Conservation (phyloP, 2,113 vertebrate genomes). For the Cardinalis cardinalis region DNA sequence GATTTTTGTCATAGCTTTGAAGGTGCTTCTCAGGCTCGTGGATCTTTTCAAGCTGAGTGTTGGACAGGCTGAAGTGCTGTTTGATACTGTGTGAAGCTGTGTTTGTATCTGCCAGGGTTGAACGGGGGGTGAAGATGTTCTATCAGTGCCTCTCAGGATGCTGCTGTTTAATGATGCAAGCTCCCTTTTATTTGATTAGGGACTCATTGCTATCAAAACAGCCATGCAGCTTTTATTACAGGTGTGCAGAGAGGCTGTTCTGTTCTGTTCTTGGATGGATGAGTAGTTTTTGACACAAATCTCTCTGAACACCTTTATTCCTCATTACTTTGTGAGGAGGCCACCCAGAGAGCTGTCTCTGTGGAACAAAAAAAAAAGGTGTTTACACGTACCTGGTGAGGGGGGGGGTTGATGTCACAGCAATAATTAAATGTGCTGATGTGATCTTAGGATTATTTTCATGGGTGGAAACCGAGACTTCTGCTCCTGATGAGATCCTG, state of each 20-base stretch:
- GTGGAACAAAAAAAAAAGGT: neutral
- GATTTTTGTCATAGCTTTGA: neutral
- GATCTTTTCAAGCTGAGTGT: neutral
- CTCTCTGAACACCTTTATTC: neutral
- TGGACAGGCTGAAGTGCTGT: neutral
- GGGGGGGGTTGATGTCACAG: slow-evolving; percentile 4
- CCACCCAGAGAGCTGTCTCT: neutral
- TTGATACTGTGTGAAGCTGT: neutral
- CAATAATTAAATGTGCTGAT: slow-evolving; percentile 36
- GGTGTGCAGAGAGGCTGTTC: neutral
- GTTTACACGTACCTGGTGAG: neutral
- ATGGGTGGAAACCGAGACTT: neutral
- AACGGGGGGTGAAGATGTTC: neutral
- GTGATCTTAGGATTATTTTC: neutral
- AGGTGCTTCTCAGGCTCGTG: neutral
- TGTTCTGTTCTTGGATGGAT: neutral
- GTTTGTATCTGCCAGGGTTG: neutral
- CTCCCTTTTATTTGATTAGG: slow-evolving; percentile 34
- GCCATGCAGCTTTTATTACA: slow-evolving; percentile 33
- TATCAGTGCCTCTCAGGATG: neutral
- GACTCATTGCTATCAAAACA: neutral
- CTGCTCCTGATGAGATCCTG: slow-evolving; percentile 15
- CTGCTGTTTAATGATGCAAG: neutral
- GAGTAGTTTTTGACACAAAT: neutral
- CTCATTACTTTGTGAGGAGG: neutral